Base-by-base conservation (phyloP, 2,888 invertebrate species). In the Eurytoma californica region DNA sequence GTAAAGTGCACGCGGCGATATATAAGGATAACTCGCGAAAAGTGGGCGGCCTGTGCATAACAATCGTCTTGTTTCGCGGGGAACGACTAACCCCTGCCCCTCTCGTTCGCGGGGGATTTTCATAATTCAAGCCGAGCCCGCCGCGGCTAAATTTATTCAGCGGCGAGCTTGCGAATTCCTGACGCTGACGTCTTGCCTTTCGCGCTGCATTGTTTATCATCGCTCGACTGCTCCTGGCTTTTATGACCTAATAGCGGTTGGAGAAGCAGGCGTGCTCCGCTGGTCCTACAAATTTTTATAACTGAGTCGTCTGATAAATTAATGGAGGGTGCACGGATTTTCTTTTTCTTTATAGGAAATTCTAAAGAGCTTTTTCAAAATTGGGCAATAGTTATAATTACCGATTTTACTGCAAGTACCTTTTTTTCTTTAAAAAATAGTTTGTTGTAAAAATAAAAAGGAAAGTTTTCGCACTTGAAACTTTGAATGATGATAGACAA, bases 1-100 rank as follows among this genome's bases (percentile, higher is more conserved):
- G 77, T 82, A 83, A 83, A 83, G 84, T 84, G 83, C 83, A 81
- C 77, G 76, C 74, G 80, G 77, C 79, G 69, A 82, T 82, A 83
- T 82, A 83, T 83, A 82, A 82, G 80, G 82, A 84, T 83, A 77
- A 83, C 76, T 81, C 70, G 77, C 39, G 65, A 81, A 77, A 80
- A 76, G 78, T 74, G 72, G 74, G 53, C 75, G 58, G 74, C 77
- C 70, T n/a, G 82, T 79, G 83, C 81, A 82, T 78, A 83, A 70
- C 80, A 76, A 77, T 57, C 51, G 79, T 49, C 74, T 77, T 77
- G 73, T 70, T 80, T 77, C 76, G 74, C 30, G 13, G 53, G n/a
- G 53, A n/a, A 53, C 53, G 53, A 18, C 24, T 67, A 5, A 12
- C 7, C 14, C 49, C 77, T 79, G 77, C 77, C 78, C 16, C 18